These are phyloP conservation scores for Drosophila neotestacea DNA, from an alignment of 2,888 invertebrate genomes.

Conservation along the genomic window DNA sequence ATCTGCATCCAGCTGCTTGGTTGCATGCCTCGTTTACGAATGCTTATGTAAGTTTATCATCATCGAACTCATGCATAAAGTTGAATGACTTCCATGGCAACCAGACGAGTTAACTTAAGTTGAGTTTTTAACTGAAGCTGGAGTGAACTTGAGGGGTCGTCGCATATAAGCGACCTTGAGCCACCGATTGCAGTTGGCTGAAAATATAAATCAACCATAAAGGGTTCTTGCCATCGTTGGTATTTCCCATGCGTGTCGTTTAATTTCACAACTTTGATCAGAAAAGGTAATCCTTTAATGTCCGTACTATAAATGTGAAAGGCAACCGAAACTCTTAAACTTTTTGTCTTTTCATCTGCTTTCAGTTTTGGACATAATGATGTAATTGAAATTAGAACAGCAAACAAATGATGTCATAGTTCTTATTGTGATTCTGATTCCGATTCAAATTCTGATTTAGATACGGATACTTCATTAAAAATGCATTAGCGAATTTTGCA, in stretches of 20 bases:
- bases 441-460: slow-evolving; percentile 2
- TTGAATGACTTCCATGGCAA: slow-evolving; percentile 66
- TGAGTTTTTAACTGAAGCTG: background rate
- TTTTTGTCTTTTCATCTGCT: slow-evolving; percentile 2
- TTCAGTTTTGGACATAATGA: background rate
- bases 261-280: slow-evolving; percentile 35
- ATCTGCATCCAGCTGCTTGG: slow-evolving; percentile 29
- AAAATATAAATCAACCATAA: slow-evolving; percentile 55
- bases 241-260: slow-evolving; percentile 47
- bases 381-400: slow-evolving; percentile 37
- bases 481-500: slow-evolving; percentile 67
- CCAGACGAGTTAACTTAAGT: background rate
- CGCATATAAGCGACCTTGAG: slow-evolving; percentile 41
- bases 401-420: slow-evolving; percentile 56
- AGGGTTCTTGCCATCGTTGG: slow-evolving; percentile 35
- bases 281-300: slow-evolving; percentile 61
- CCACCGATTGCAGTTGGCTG: slow-evolving; percentile 20
- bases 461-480: slow-evolving; percentile 59
- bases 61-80: slow-evolving; percentile 37
- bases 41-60: slow-evolving; percentile 63
- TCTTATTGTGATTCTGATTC: slow-evolving; percentile 1
- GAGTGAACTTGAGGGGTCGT: slow-evolving; percentile 60
- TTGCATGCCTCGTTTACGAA: slow-evolving; percentile 61
- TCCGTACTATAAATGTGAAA: slow-evolving; percentile 37
- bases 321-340: slow-evolving; percentile 1